Percentiles rank a stretch among this genome's conserved stretches.
These are phyloP conservation scores for Anhinga rufa DNA, from an alignment of 2,113 vertebrate species.

Conservation along the genomic window DNA sequence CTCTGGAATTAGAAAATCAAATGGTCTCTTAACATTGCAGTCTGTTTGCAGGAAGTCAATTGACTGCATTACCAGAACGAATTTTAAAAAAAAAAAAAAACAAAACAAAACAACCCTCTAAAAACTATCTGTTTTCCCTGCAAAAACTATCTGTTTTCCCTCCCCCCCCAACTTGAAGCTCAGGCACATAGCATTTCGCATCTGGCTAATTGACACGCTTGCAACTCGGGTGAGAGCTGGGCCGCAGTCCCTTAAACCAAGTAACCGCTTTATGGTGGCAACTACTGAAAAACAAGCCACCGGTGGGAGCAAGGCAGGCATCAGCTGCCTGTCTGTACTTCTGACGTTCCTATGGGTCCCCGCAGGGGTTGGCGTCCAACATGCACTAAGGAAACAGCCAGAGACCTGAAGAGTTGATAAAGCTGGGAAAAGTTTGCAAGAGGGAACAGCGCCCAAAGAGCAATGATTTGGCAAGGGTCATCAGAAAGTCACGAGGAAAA, in stretches of 20 bases:
- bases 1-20: background rate
- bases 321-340: background rate
- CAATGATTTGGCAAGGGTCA: background rate
- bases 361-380: accelerated
- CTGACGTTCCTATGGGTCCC: background rate
- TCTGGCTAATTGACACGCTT: accelerated
- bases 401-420: accelerated
- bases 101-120: background rate
- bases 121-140: background rate
- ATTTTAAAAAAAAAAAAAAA: background rate
- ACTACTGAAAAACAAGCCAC: too few relatives aligned
- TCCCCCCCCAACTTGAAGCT: accelerated
- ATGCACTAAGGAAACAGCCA: background rate
- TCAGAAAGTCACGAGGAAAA: background rate
- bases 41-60: background rate
- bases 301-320: accelerated
- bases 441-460: background rate
- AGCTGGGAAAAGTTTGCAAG: background rate
- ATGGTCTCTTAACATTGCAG: background rate
- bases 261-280: background rate
- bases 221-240: background rate
- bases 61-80: background rate
- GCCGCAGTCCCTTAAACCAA: accelerated
- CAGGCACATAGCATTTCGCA: accelerated
- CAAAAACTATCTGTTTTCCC: too few relatives aligned